These are phyloP conservation scores for Oscheius sp. DNA, from an alignment of 1,140 invertebrate species.

Conservation along the genomic window DNA sequence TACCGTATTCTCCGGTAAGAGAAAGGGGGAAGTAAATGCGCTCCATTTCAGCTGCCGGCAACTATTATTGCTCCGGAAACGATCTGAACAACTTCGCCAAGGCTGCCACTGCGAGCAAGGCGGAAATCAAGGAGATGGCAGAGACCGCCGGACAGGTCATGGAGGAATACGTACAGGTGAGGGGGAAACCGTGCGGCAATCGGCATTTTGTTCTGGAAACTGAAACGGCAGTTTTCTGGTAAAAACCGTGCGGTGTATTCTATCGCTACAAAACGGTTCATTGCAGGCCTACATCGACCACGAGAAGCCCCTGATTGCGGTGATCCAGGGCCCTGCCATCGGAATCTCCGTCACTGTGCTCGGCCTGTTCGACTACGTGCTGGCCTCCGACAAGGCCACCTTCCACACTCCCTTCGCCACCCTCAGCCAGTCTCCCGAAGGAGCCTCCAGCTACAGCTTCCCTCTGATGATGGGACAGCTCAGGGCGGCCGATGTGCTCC, in stretches of 20 bases:
- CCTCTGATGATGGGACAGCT: conserved; percentile 76
- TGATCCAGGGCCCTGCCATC: conserved; percentile 90
- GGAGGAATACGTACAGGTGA: conserved; percentile 69
- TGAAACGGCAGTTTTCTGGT: neutral
- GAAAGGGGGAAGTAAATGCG: conserved; percentile 1
- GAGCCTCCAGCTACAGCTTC: conserved; percentile 78
- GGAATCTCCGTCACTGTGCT: conserved; percentile 81
- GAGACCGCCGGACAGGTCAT: conserved; percentile 62
- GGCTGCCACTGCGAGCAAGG: conserved; percentile 45
- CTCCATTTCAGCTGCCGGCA: conserved; percentile 67
- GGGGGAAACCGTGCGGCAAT: too few relatives aligned
- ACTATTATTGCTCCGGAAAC: conserved; percentile 83
- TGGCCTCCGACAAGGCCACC: conserved; percentile 71
- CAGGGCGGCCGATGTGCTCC: conserved; percentile 69
- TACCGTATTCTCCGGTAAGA: conserved; percentile 71
- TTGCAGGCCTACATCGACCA: conserved; percentile 74
- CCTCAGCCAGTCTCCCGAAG: conserved; percentile 79
- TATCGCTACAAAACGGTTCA: neutral
- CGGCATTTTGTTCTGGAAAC: too few relatives aligned
- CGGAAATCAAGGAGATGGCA: conserved; percentile 62
- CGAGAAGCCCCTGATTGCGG: conserved; percentile 80
- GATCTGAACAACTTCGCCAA: conserved; percentile 71
- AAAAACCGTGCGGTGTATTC: neutral
- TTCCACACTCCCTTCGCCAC: conserved; percentile 81
- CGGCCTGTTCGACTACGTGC: conserved; percentile 81